phyloP scores from a whole-genome alignment of 2,797 vertebrate species.

The Fundulus diaphanus region DNA sequence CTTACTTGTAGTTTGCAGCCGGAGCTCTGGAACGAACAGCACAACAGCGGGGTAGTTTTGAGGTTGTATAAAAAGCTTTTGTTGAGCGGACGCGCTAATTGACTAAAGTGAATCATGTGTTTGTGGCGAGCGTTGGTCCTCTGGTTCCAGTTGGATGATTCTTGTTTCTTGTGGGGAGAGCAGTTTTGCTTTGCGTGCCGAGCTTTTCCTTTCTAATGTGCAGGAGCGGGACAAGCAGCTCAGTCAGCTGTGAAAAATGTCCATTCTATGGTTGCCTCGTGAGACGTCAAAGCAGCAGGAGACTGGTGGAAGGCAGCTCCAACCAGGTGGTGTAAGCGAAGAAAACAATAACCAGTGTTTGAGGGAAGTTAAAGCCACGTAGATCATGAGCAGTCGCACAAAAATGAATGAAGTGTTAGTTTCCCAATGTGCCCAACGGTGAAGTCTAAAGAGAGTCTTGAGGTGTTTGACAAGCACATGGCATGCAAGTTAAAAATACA shows the following conservation, averaged over 20 bases:
- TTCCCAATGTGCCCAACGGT: slow-evolving; percentile 34
- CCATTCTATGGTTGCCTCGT: slow-evolving; percentile 55
- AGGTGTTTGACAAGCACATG: slow-evolving; percentile 14
- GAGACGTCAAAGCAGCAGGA: slow-evolving; percentile 42
- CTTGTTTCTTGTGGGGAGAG: slow-evolving; percentile 48
- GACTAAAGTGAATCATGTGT: slow-evolving; percentile 74
- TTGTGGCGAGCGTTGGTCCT: slow-evolving; percentile 56
- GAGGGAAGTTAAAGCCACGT: slow-evolving; percentile 50
- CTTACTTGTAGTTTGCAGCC: slow-evolving; percentile 62
- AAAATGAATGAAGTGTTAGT: slow-evolving; percentile 16
- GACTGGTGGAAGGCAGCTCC: slow-evolving; percentile 34
- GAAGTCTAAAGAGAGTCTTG: slow-evolving; percentile 18
- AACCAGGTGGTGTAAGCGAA: slow-evolving; percentile 37
- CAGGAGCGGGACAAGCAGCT: slow-evolving; percentile 55
- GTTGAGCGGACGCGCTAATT: slow-evolving; percentile 63
- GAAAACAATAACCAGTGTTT: slow-evolving; percentile 42
- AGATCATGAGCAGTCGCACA: slow-evolving; percentile 19
- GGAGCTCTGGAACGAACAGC: slow-evolving; percentile 51
- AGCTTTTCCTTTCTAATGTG: slow-evolving; percentile 40
- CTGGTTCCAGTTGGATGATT: slow-evolving; percentile 65
- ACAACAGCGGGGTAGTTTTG: slow-evolving; percentile 49
- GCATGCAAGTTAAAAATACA: too few species aligned
- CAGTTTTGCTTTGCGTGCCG: slow-evolving; percentile 36
- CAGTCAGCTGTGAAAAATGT: slow-evolving; percentile 72
- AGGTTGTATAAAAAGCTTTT: slow-evolving; percentile 58